A percentile compares a stretch with the other conserved stretches of the same genome.
These are phyloP conservation scores for Elgaria multicarinata DNA, from an alignment of 2,113 vertebrate species.

Conservation along the genomic window DNA sequence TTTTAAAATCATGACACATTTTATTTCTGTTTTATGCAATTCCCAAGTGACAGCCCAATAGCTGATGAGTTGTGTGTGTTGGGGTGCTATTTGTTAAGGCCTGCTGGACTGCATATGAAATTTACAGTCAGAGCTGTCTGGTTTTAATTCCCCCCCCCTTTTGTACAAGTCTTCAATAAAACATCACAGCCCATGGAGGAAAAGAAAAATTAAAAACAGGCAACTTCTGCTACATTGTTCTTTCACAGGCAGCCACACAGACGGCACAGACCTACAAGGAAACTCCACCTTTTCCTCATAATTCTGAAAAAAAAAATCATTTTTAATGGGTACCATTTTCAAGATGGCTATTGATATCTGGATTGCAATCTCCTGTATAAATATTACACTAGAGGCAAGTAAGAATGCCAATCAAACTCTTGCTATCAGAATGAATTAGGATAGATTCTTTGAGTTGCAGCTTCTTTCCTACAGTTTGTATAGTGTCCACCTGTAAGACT, in stretches of 20 bases:
- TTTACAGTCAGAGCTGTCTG: constrained; percentile 75
- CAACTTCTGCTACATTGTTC: constrained; percentile 67
- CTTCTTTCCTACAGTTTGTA: constrained; percentile 55
- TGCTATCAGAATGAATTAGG: constrained; percentile 69
- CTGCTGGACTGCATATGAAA: constrained; percentile 73
- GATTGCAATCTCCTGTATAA: constrained; percentile 73
- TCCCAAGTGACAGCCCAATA: constrained; percentile 60
- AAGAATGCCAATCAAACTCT: constrained; percentile 65
- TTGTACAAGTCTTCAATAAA: constrained; percentile 72
- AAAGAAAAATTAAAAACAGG: constrained; percentile 81
- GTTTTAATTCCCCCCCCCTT: constrained; percentile 72
- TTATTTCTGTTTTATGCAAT: constrained; percentile 67
- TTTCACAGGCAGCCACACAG: constrained; percentile 71
- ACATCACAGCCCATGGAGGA: constrained; percentile 67
- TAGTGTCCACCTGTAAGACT: constrained; percentile 41
- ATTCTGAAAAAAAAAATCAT: constrained; percentile 56
- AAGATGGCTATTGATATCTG: constrained; percentile 72
- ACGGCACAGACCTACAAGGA: constrained; percentile 48
- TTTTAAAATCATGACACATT: constrained; percentile 56
- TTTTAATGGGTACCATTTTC: constrained; percentile 72
- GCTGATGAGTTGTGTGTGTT: constrained; percentile 65
- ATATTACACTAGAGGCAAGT: constrained; percentile 66
- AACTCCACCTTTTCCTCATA: constrained; percentile 62
- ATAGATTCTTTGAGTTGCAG: constrained; percentile 60
- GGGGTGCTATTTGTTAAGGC: constrained; percentile 54